Evolutionary conservation across 1,140 invertebrate genomes (phyloP).

Genomic region (Neodiprion virginianus): DNA sequence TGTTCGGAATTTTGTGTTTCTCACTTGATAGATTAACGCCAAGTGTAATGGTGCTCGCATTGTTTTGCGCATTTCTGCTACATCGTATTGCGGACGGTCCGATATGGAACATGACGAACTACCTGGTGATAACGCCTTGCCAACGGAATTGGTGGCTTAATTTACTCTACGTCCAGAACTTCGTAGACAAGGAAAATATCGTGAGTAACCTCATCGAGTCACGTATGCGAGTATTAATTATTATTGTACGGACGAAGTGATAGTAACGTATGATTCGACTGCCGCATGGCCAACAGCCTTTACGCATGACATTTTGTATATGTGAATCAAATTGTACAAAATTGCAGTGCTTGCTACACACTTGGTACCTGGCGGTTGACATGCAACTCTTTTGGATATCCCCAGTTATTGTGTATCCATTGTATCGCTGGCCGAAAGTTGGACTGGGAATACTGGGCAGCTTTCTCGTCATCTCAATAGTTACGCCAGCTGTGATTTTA

Average conservation of each 20-base stretch:
- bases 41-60: slow-evolving; percentile 51
- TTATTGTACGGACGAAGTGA: not conserved
- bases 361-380: slow-evolving; percentile 71
- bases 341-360: slow-evolving; percentile 66
- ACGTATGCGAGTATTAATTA: slow-evolving; percentile 10
- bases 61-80: slow-evolving; percentile 50
- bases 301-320: no score
- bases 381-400: slow-evolving; percentile 74
- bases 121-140: slow-evolving; percentile 45
- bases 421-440: slow-evolving; percentile 30
- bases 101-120: slow-evolving; percentile 45
- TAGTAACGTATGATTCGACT: no score
- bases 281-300: no score
- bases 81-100: slow-evolving; percentile 54
- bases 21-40: slow-evolving; percentile 56
- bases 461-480: slow-evolving; percentile 5
- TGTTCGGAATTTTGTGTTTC: slow-evolving; percentile 15
- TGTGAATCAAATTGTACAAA: not conserved
- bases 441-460: slow-evolving; percentile 18
- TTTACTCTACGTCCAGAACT: slow-evolving; percentile 68
- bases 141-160: slow-evolving; percentile 65
- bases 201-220: slow-evolving; percentile 34
- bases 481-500: not conserved
- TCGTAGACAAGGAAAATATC: slow-evolving; percentile 49
- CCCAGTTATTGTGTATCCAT: slow-evolving; percentile 60